phyloP scores from a whole-genome alignment of 1,140 invertebrate genomes.

The Leptinotarsa defecta region DNA sequence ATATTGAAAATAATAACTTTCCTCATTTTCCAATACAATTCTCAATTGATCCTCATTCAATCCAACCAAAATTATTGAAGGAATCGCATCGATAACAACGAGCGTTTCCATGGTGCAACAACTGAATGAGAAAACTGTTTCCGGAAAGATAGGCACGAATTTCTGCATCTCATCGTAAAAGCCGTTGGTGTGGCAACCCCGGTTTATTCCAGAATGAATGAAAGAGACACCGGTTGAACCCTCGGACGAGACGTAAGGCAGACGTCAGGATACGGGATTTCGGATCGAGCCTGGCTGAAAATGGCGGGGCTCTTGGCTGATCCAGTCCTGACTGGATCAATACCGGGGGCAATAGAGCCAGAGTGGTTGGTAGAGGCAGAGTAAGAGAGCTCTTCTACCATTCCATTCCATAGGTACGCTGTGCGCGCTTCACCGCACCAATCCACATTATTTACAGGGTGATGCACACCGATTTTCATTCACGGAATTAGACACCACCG shows the following conservation, averaged over 20 bases:
- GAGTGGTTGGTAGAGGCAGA: conserved; percentile 7
- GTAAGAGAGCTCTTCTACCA: neutral
- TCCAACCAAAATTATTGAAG: too few species aligned
- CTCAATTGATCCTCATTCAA: too few species aligned
- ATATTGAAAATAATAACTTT: too few species aligned
- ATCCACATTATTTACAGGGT: conserved; percentile 6
- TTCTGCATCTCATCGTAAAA: neutral
- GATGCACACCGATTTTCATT: neutral
- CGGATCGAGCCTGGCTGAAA: neutral
- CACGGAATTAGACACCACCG: conserved; percentile 4
- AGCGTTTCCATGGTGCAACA: too few species aligned
- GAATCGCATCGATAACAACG: too few species aligned
- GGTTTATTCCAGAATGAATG: neutral
- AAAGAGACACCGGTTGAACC: conserved; percentile 2
- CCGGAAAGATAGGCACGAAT: neutral
- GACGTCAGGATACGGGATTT: conserved; percentile 4
- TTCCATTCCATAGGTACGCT: conserved; percentile 3
- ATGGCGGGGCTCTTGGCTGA: conserved; percentile 4
- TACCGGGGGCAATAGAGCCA: conserved; percentile 1
- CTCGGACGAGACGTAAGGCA: conserved; percentile 4
- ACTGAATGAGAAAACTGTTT: too few species aligned
- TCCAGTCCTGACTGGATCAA: conserved; percentile 7
- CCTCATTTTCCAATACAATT: too few species aligned
- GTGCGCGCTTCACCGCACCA: conserved; percentile 4
- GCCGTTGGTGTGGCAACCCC: neutral